Percentiles rank a stretch among this genome's conserved stretches.
Conservation (phyloP, 2,113 vertebrate species). For the Vulpes vulpes region DNA sequence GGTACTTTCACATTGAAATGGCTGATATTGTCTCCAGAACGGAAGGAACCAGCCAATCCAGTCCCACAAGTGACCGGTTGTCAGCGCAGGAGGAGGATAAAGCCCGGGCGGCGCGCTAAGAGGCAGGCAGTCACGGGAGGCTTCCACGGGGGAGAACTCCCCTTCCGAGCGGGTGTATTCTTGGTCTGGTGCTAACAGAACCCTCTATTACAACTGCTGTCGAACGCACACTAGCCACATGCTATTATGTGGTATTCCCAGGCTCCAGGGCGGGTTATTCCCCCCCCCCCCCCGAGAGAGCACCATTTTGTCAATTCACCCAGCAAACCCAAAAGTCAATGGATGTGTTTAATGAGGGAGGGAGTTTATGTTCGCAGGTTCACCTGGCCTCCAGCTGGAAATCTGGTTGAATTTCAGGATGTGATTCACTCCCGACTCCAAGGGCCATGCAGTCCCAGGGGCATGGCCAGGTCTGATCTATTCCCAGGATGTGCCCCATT, state of each 20-base stretch:
- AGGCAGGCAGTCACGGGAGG: too few species aligned
- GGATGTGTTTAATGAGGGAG: neutral
- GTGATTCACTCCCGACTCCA: neutral
- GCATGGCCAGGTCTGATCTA: rapidly evolving
- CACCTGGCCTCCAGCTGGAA: neutral
- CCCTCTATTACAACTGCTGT: rapidly evolving
- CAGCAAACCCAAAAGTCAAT: neutral
- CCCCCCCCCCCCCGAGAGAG: neutral
- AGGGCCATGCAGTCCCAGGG: neutral
- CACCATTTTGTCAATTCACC: neutral
- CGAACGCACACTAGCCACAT: neutral
- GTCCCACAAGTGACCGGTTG: rapidly evolving
- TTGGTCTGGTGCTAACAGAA: neutral
- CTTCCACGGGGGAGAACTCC: neutral
- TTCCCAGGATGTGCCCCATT: neutral
- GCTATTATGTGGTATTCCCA: neutral
- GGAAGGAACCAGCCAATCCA: neutral
- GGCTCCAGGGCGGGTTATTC: neutral
- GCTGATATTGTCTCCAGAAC: neutral
- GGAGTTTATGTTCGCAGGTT: neutral
- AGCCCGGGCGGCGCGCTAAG: neutral
- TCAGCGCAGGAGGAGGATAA: rapidly evolving
- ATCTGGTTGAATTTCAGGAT: neutral
- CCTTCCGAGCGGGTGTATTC: too few species aligned
- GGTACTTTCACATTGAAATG: neutral